Evolutionary conservation across 2,797 vertebrate species (phyloP).

Genomic region (Amblyopsis hoosieri): DNA sequence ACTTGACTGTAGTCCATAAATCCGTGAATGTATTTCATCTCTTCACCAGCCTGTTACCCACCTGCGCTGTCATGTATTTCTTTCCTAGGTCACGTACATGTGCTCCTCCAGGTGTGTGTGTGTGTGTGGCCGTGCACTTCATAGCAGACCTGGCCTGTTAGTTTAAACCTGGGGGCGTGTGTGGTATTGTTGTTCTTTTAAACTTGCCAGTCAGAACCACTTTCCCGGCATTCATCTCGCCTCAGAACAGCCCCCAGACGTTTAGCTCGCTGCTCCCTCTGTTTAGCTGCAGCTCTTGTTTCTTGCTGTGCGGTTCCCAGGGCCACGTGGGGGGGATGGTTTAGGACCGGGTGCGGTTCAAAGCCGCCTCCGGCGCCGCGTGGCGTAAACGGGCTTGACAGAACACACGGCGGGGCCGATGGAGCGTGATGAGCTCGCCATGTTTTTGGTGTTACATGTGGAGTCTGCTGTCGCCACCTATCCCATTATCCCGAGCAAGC

Average conservation of each 20-base stretch:
- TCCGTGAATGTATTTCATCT: slow-evolving; percentile 42
- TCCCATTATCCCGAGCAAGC: slow-evolving; percentile 5
- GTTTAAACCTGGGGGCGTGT: slow-evolving; percentile 12
- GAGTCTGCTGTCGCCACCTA: slow-evolving; percentile 12
- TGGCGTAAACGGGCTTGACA: slow-evolving; percentile 4
- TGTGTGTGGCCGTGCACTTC: slow-evolving; percentile 7
- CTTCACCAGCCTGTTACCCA: slow-evolving; percentile 51
- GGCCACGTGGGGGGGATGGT: background rate
- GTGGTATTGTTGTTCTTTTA: slow-evolving; percentile 1
- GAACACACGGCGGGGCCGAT: slow-evolving; percentile 2
- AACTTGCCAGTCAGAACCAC: slow-evolving; percentile 9
- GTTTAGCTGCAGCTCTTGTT: slow-evolving; percentile 8
- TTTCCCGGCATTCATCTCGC: background rate
- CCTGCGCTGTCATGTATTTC: slow-evolving; percentile 28
- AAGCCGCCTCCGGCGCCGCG: background rate
- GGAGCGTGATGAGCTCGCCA: background rate
- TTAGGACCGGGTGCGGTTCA: background rate
- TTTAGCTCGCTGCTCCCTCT: slow-evolving; percentile 11
- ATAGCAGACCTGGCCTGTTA: background rate
- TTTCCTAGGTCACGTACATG: background rate
- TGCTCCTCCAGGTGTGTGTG: slow-evolving; percentile 5
- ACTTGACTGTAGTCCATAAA: slow-evolving; percentile 47
- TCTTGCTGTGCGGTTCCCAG: slow-evolving; percentile 11
- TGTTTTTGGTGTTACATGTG: slow-evolving; percentile 14
- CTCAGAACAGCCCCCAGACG: background rate